Evolutionary conservation across 1,140 invertebrate species (phyloP).

Genomic region (Himalopsyche phryganea): DNA sequence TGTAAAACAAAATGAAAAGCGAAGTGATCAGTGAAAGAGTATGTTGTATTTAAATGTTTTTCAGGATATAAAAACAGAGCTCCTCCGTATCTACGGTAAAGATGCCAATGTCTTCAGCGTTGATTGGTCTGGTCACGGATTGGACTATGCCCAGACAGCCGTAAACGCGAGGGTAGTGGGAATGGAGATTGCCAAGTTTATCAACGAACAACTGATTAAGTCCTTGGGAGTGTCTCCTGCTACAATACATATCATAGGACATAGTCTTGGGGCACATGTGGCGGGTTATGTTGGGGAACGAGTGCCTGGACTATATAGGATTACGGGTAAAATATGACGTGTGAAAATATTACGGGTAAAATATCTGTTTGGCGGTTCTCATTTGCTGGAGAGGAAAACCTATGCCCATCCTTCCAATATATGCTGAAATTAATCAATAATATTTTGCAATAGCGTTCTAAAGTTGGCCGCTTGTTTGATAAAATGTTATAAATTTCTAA

Average conservation of each 20-base stretch:
- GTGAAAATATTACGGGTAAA: background rate
- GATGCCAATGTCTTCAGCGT: constrained; percentile 15
- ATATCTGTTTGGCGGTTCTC: no score
- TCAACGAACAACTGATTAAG: background rate
- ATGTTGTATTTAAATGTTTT: no score
- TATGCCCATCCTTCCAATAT: no score
- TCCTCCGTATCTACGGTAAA: constrained; percentile 17
- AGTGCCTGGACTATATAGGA: constrained; percentile 5
- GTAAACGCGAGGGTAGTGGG: constrained; percentile 20
- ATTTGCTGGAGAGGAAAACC: no score
- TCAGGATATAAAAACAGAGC: constrained; percentile 26
- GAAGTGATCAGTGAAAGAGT: no score
- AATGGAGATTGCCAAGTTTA: constrained; percentile 20
- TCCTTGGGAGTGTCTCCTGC: background rate
- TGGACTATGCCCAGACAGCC: constrained; percentile 23
- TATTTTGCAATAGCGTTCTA: no score
- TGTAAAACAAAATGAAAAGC: no score
- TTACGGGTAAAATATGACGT: constrained; percentile 11
- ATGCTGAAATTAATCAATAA: no score
- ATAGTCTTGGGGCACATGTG: constrained; percentile 22
- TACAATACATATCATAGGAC: constrained; percentile 16
- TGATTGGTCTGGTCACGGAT: constrained; percentile 22
- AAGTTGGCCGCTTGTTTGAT: no score
- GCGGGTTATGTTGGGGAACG: constrained; percentile 21
- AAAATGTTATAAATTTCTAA: no score